Conservation (phyloP, 2,797 vertebrate genomes). For the Pelodytes ibericus region DNA sequence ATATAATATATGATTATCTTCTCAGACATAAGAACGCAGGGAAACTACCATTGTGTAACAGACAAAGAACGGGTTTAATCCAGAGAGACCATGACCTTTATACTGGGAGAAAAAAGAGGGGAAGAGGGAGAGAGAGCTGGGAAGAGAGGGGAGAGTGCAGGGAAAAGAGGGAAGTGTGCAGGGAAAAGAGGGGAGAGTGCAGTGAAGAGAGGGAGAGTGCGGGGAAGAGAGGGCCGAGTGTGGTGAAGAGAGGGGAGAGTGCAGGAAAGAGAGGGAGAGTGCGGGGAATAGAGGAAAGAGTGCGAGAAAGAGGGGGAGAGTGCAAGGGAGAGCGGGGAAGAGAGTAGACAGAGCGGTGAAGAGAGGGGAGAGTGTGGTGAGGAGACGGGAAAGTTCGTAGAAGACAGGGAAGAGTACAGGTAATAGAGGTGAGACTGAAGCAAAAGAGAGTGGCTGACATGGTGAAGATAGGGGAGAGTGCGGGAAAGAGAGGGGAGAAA, state of each 20-base stretch:
- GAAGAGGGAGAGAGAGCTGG: background rate
- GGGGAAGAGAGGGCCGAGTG: background rate
- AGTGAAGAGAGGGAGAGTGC: constrained; percentile 5
- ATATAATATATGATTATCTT: constrained; percentile 48
- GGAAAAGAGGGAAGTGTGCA: background rate
- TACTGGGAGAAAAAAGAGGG: background rate
- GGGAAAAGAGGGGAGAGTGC: background rate
- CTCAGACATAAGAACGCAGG: constrained; percentile 39
- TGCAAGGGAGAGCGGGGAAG: background rate
- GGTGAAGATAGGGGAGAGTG: no score
- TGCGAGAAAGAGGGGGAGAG: constrained; percentile 13
- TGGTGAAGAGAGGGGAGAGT: no score
- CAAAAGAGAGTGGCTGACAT: no score
- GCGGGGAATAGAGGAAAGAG: constrained; percentile 3
- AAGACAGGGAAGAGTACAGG: background rate
- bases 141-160: background rate
- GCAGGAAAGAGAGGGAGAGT: background rate
- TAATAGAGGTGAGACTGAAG: background rate
- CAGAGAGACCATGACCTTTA: constrained; percentile 47
- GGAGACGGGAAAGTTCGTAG: background rate
- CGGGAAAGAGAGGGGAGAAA: constrained; percentile 6
- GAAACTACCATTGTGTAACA: constrained; percentile 38
- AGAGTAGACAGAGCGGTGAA: background rate
- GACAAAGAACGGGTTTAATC: constrained; percentile 47
- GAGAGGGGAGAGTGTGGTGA: background rate